Evolutionary conservation across 2,797 vertebrate species (phyloP), one percentile per base, ranked within the genome.

Genomic region (Syndactyla subalaris): DNA sequence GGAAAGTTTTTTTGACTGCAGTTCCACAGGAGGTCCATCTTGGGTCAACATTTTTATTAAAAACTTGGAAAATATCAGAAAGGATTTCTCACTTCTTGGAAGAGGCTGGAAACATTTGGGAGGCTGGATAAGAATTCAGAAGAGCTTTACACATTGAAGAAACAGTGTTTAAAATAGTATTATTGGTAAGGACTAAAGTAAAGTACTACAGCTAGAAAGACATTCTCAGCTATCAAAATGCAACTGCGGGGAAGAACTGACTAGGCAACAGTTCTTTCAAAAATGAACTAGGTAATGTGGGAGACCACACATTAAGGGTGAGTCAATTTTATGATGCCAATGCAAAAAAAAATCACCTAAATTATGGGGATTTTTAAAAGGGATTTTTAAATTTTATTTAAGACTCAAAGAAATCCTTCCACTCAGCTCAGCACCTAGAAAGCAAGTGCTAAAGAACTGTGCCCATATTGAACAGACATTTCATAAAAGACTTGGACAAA

Each of bases 81-180:
- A 51, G 66, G 38, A 83, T 88, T 95, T 92, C 68, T 92, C 30
- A 68, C 41, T 88, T 85, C 57, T 92, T 92, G 66, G 68, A 88
- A 85, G 75, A 91, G 1, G 0, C 32, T 74, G 63, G 46, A 84
- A 88, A 72, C 46, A 36, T 62, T 92, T 76, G 41, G 16, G 65
- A 92, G 19, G 36, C 24, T 80, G 67, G 41, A 49, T n/a, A 38
- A 59, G 34, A 83, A 88, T 71, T 94, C 45, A 54, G 32, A 82
- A 75, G 8, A 43, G 65, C 46, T 71, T 86, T 78, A 74, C 30
- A 41, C 26, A 20, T 14, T 68, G 82, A 80, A 91, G 38, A 77
- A 93, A 52, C 12, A 5, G 13, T 68, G 65, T 67, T 95, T 77
- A 83, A 92, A 91, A 73, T 51, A 82, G 59, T 45, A 82, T 52